Evolutionary conservation across 1,140 invertebrate genomes (phyloP).

Genomic region (Penaeus chinensis): DNA sequence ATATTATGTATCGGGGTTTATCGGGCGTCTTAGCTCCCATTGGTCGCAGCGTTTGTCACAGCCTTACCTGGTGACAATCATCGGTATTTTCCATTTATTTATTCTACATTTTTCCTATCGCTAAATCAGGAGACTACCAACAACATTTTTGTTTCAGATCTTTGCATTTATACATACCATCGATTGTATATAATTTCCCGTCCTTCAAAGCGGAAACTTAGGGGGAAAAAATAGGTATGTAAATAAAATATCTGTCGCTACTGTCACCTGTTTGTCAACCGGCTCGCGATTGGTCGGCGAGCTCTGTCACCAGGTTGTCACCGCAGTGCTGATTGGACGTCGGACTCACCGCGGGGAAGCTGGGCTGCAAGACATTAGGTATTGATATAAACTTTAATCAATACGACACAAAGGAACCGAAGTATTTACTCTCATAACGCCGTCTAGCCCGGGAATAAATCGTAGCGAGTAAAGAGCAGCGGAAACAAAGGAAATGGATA

Average conservation of each 20-base stretch:
- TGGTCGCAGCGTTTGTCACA: slow-evolving; percentile 51
- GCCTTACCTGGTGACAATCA: slow-evolving; percentile 51
- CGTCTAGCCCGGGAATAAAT: not conserved
- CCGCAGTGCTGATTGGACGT: slow-evolving; percentile 45
- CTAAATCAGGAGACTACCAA: not conserved
- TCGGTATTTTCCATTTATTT: slow-evolving; percentile 5
- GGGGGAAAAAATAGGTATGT: slow-evolving; percentile 26
- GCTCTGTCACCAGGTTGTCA: slow-evolving; percentile 56
- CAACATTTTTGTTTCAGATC: not conserved
- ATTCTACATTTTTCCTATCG: not conserved
- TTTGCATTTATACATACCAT: not conserved
- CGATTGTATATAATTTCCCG: too few relatives aligned
- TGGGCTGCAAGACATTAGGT: slow-evolving; percentile 28
- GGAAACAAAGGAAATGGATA: slow-evolving; percentile 11
- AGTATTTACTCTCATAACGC: slow-evolving; percentile 5
- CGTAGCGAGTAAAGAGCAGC: not conserved
- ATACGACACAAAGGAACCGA: not conserved
- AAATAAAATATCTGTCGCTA: slow-evolving; percentile 34
- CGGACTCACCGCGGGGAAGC: not conserved
- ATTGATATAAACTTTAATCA: slow-evolving; percentile 6
- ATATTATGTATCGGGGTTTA: not conserved
- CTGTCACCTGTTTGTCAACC: slow-evolving; percentile 58
- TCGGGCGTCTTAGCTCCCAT: slow-evolving; percentile 28
- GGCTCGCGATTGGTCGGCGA: slow-evolving; percentile 40
- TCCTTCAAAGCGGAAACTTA: not conserved